Evolutionary conservation across 2,888 invertebrate species (phyloP).

Genomic region (Drosophila histrio): DNA sequence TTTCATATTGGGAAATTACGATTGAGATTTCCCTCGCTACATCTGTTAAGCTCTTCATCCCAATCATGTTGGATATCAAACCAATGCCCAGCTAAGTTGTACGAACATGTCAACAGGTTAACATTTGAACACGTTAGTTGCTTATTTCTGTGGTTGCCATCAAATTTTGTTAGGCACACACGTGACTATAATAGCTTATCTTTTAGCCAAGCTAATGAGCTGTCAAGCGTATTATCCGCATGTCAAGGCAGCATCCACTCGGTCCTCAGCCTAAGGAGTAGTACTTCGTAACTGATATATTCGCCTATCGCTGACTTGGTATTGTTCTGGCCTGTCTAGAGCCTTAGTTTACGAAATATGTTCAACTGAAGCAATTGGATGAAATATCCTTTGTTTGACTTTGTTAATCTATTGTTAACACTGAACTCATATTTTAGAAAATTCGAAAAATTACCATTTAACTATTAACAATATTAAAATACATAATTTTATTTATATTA

Average conservation of each 20-base stretch:
- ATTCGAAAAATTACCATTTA: too few species aligned
- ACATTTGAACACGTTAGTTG: not conserved
- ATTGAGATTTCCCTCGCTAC: not conserved
- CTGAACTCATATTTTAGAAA: too few species aligned
- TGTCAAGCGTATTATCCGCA: not conserved
- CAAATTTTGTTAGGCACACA: not conserved
- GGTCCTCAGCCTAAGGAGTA: not conserved
- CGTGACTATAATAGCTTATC: slow-evolving; percentile 31
- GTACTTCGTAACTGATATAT: slow-evolving; percentile 47
- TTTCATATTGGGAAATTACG: not conserved
- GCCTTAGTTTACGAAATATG: not conserved
- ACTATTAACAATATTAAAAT: too few species aligned
- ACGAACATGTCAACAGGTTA: slow-evolving; percentile 18
- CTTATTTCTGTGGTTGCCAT: not conserved
- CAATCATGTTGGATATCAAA: slow-evolving; percentile 1
- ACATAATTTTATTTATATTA: too few species aligned
- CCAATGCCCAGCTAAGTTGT: slow-evolving; percentile 11
- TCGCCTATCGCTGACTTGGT: slow-evolving; percentile 38
- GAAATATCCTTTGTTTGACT: not conserved
- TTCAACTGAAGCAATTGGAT: not conserved
- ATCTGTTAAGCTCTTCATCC: not conserved
- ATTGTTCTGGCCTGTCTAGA: not conserved
- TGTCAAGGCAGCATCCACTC: not conserved
- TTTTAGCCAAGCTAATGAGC: not conserved
- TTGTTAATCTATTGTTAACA: not conserved